These are phyloP conservation scores for Ophraella communa DNA, from an alignment of 2,888 invertebrate species.

Conservation along the genomic window DNA sequence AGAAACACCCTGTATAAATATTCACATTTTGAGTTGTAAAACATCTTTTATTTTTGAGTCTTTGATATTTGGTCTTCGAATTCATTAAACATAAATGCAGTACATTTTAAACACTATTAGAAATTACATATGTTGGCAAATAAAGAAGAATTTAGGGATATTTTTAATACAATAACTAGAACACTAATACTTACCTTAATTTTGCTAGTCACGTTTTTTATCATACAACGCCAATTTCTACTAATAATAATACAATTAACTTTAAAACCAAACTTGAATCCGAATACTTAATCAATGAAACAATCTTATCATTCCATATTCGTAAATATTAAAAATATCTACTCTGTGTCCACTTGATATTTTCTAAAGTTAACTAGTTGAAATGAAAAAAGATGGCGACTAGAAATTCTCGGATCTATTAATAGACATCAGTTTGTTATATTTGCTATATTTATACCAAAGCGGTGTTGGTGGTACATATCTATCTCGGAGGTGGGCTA, in stretches of 20 bases:
- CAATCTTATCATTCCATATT: not conserved
- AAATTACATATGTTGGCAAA: no score
- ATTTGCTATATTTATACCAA: constrained; percentile 9
- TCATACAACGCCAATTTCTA: no score
- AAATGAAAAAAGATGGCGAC: constrained; percentile 9
- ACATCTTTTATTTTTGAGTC: no score
- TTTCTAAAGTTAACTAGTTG: not conserved
- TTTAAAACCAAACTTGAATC: not conserved
- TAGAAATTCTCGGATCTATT: constrained; percentile 19
- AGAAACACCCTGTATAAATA: no score
- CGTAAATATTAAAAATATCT: not conserved
- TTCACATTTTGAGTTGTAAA: no score
- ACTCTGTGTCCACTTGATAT: not conserved
- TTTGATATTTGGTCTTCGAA: no score
- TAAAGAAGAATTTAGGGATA: no score
- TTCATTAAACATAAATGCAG: no score
- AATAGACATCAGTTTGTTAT: constrained; percentile 13
- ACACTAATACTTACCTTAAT: not conserved
- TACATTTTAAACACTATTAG: no score
- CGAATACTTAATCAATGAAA: not conserved
- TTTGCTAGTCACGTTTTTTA: not conserved
- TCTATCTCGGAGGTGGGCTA: not conserved
- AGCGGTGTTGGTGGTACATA: not conserved
- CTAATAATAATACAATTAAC: not conserved
- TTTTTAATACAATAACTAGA: no score